These are phyloP conservation scores for Pachyramphus minor DNA, from an alignment of 2,113 vertebrate species.

Conservation along the genomic window DNA sequence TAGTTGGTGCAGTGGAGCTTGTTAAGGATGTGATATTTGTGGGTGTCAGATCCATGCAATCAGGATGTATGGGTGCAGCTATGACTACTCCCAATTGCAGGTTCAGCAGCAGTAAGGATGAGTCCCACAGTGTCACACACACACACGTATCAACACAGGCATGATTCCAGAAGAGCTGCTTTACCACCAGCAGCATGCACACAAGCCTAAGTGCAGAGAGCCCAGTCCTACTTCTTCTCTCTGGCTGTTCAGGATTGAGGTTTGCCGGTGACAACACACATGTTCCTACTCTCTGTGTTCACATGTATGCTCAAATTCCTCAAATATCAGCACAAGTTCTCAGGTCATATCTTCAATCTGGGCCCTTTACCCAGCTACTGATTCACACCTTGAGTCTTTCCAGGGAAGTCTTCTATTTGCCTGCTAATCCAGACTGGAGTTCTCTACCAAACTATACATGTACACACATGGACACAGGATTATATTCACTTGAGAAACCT, in stretches of 20 bases:
- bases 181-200: not conserved
- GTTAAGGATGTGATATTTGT: not conserved
- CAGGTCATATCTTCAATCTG: not conserved
- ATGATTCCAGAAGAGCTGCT: fast-evolving
- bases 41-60: not conserved
- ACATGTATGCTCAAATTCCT: not conserved
- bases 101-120: not conserved
- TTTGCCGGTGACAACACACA: not conserved
- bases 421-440: not conserved
- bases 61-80: not conserved
- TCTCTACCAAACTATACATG: not conserved
- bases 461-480: not conserved
- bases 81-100: not conserved
- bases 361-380: not conserved
- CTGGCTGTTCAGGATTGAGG: not conserved
- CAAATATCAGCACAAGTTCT: not conserved
- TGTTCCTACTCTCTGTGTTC: not conserved
- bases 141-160: not conserved
- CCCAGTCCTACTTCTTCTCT: not conserved
- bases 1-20: not conserved
- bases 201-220: not conserved
- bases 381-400: not conserved
- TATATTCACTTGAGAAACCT: not conserved
- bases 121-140: not conserved
- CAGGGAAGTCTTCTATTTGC: not conserved